phyloP scores from a whole-genome alignment of 2,113 vertebrate genomes.

The Channa maculata region DNA sequence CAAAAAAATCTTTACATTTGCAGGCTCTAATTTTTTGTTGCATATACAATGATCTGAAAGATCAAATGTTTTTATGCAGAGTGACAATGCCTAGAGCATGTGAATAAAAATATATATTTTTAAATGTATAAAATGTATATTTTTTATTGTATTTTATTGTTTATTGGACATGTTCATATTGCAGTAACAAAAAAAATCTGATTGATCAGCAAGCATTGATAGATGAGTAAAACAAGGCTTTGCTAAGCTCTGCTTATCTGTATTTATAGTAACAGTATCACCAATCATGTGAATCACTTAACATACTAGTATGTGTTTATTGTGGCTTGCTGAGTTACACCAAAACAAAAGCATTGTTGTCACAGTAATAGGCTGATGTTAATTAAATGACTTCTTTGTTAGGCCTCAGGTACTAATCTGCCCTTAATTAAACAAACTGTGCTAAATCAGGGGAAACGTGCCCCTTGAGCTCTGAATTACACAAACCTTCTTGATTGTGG shows the following conservation, averaged over 20 bases:
- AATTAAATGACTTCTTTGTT: conserved; percentile 80
- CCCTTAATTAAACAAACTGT: conserved; percentile 78
- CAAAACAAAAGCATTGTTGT: conserved; percentile 67
- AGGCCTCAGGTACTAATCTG: conserved; percentile 81
- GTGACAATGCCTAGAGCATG: no score
- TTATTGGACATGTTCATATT: no score
- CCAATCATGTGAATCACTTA: conserved; percentile 20
- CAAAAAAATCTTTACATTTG: no score
- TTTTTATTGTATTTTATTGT: no score
- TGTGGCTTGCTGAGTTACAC: conserved; percentile 42
- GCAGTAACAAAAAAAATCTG: no score
- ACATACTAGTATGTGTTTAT: not conserved
- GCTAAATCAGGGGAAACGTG: conserved; percentile 71
- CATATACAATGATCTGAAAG: no score
- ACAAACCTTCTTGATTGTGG: conserved; percentile 74
- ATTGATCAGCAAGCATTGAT: no score
- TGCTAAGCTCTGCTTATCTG: not conserved
- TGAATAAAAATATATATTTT: no score
- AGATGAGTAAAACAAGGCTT: not conserved
- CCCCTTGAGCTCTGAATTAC: conserved; percentile 73
- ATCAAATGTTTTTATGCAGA: no score
- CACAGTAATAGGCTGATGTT: conserved; percentile 69
- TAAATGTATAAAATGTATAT: no score
- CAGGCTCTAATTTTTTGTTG: no score
- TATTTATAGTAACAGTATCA: conserved; percentile 10